Evolutionary conservation across 2,888 invertebrate species (phyloP).

Genomic region (Gandaritis pyraliata): DNA sequence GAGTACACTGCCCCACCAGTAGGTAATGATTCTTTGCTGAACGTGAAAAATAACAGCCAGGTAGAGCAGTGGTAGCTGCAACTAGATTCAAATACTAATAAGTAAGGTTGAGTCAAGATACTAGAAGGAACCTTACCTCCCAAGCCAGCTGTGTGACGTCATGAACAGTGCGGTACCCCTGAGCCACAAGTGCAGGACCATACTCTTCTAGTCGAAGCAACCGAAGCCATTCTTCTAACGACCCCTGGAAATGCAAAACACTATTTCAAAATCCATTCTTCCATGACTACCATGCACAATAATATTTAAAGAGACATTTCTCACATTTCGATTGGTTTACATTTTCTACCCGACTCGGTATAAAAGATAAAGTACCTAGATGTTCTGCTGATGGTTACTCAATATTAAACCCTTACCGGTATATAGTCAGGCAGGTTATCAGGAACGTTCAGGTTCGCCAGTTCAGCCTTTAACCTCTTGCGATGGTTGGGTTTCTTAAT

Average conservation of each 20-base stretch:
- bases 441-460: constrained; percentile 96
- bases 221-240: constrained; percentile 97
- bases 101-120: too few species aligned
- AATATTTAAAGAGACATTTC: too few species aligned
- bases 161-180: constrained; percentile 97
- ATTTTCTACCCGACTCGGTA: too few species aligned
- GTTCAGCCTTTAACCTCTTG: constrained; percentile 97
- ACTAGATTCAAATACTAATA: neutral
- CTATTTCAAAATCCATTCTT: neutral
- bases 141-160: constrained; percentile 97
- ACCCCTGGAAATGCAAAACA: constrained; percentile 85
- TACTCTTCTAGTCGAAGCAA: constrained; percentile 96
- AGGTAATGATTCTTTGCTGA: too few species aligned
- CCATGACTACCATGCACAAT: too few species aligned
- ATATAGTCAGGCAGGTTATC: constrained; percentile 98
- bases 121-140: constrained; percentile 85
- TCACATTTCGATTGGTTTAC: too few species aligned
- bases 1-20: too few species aligned
- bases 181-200: constrained; percentile 93
- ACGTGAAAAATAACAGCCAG: too few species aligned
- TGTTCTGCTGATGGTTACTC: too few species aligned
- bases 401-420: constrained; percentile 84
- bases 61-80: too few species aligned
- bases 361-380: too few species aligned
- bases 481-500: constrained; percentile 99